Conservation (phyloP, 2,113 vertebrate species). For the Channa argus region DNA sequence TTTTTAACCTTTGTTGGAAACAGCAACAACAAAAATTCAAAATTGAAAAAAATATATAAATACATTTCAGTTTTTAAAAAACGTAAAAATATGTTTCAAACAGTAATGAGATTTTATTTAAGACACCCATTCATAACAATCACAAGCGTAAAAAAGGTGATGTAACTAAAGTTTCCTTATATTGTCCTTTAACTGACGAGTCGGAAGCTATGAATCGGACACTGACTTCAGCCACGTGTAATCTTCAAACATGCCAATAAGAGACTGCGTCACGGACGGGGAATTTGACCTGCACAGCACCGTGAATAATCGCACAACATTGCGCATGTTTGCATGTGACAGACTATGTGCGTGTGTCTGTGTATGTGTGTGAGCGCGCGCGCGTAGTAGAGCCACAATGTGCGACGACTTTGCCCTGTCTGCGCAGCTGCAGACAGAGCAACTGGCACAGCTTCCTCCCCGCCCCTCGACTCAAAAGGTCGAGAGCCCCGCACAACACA, state of each 20-base stretch:
- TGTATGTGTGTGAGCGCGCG: constrained; percentile 4
- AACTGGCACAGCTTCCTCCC: constrained; percentile 44
- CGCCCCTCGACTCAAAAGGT: constrained; percentile 52
- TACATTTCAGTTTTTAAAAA: too few relatives aligned
- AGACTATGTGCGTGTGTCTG: not conserved
- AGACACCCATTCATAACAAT: too few relatives aligned
- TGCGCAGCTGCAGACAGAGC: constrained; percentile 19
- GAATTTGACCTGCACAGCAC: constrained; percentile 61
- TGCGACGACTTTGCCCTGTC: too few relatives aligned
- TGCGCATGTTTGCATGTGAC: constrained; percentile 1
- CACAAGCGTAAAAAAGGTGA: too few relatives aligned
- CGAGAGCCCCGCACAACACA: constrained; percentile 1
- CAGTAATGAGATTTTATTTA: too few relatives aligned
- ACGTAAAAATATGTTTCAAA: too few relatives aligned
- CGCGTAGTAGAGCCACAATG: too few relatives aligned
- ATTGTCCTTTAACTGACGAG: too few relatives aligned
- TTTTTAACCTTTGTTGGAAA: too few relatives aligned
- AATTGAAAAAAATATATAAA: too few relatives aligned
- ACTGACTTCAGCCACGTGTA: constrained; percentile 56
- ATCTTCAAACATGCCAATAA: constrained; percentile 66
- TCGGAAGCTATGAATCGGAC: not conserved
- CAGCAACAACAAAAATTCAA: too few relatives aligned
- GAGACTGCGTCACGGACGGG: constrained; percentile 5
- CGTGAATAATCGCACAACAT: constrained; percentile 47
- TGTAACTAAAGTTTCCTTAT: too few relatives aligned